Evolutionary conservation across 2,888 invertebrate genomes (phyloP), one percentile per base, ranked within the genome.

Genomic region (Argyresthia goedartella): DNA sequence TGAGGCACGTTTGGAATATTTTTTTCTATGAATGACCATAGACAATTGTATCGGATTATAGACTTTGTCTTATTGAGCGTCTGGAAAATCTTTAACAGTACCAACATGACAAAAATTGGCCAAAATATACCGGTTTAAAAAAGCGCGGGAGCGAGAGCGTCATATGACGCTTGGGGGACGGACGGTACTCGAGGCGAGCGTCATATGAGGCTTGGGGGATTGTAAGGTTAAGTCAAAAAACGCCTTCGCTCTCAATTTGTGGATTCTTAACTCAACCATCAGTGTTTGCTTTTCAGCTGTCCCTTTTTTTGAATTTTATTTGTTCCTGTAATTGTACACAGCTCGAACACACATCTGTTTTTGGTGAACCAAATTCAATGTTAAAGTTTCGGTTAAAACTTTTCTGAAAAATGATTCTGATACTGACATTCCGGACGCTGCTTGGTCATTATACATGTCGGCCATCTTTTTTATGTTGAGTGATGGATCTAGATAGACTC

Each of bases 331-430:
- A 43, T 53, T 58, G 49, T 14, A 53, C 44, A 36, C 56, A 58
- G n/a, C 49, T 51, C 15, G 57, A 57, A 45, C 59, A 57, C 16
- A 55, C 53, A 43, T 59, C 59, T 34, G 42, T 54, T 42, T 54
- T 33, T 8, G 59, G 59, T 16, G 50, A 49, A 35, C 54, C 56
- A 44, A 59, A 59, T 25, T 55, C 57, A 35, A 59, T 53, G 47
- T 57, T 56, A 52, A 52, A 57, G 10, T 25, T 15, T 8, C 33
- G 11, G 33, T 55, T 55, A 49, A 59, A 45, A 57, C 51, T 52
- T 53, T 54, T 49, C 54, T 13, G 44, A 58, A 58, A 53, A 46
- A 56, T 15, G 48, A 34, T 34, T 50, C 36, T 39, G 9, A 11
- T 39, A 39, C 39, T 39, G 9, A 9, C 45, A 53, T 36, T n/a